Percentiles rank a stretch among this genome's conserved stretches.
These are phyloP conservation scores for Donacobius atricapilla DNA, from an alignment of 2,113 vertebrate species.

Conservation along the genomic window DNA sequence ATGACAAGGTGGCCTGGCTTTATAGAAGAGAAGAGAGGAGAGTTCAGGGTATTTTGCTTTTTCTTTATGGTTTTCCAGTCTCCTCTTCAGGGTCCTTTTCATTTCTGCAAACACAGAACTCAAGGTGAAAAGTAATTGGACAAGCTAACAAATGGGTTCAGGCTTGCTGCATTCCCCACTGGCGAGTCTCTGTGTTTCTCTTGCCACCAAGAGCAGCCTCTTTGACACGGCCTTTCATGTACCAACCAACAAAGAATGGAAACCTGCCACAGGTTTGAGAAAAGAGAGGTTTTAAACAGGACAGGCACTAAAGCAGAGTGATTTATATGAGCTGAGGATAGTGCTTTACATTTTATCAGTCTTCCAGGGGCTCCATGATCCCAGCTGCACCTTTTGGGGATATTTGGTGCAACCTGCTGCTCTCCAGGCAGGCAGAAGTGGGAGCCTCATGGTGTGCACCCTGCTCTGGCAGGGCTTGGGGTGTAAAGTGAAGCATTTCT, in stretches of 20 bases:
- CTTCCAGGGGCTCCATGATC: neutral
- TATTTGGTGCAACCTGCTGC: neutral
- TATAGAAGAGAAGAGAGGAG: neutral
- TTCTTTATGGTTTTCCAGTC: constrained; percentile 16
- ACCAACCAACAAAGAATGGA: constrained; percentile 48
- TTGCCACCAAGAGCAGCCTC: constrained; percentile 37
- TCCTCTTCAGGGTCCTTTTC: constrained; percentile 52
- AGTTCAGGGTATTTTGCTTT: neutral
- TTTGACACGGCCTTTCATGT: constrained; percentile 59
- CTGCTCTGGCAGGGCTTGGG: neutral
- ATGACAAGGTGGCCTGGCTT: neutral
- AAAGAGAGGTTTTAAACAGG: constrained; percentile 63
- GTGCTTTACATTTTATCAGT: constrained; percentile 16
- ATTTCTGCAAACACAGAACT: constrained; percentile 56
- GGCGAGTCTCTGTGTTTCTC: constrained; percentile 20
- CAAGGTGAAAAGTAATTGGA: constrained; percentile 72
- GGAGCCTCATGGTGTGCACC: neutral
- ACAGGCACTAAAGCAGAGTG: constrained; percentile 42
- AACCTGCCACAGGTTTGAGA: constrained; percentile 61
- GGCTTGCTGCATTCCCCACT: constrained; percentile 41
- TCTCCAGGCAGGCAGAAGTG: neutral
- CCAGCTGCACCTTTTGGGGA: neutral
- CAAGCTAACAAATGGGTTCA: constrained; percentile 67
- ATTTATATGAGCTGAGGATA: constrained; percentile 53
- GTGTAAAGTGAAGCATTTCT: neutral